A percentile compares a stretch with the other conserved stretches of the same genome.
phyloP scores from a whole-genome alignment of 2,888 invertebrate species.

The Punctoribates punctum region DNA sequence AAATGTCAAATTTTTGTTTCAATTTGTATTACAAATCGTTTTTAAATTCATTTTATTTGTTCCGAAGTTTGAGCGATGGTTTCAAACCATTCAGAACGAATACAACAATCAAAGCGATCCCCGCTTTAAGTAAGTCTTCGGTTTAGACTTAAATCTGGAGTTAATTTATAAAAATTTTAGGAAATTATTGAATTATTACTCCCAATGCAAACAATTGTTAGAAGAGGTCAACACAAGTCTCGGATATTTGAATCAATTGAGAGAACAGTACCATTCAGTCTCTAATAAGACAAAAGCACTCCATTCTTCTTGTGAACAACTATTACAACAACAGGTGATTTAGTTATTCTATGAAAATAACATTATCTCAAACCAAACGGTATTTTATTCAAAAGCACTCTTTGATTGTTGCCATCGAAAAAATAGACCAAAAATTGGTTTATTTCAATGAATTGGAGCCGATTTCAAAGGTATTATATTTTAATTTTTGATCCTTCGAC shows the following conservation, averaged over 20 bases:
- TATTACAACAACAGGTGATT: constrained; percentile 72
- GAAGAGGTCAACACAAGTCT: constrained; percentile 67
- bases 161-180: not conserved
- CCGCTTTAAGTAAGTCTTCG: constrained; percentile 5
- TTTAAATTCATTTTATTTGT: not conserved
- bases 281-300: constrained; percentile 87
- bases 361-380: no score
- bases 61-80: constrained; percentile 27
- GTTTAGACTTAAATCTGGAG: not conserved
- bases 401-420: constrained; percentile 72
- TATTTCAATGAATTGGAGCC: constrained; percentile 81
- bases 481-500: constrained; percentile 1
- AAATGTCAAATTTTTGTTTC: no score
- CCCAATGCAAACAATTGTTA: constrained; percentile 52
- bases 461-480: constrained; percentile 59
- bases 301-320: constrained; percentile 84
- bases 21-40: no score
- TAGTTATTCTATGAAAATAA: not conserved
- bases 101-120: constrained; percentile 15
- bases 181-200: constrained; percentile 48
- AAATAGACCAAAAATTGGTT: constrained; percentile 72
- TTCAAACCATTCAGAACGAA: constrained; percentile 26
- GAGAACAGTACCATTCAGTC: constrained; percentile 76
- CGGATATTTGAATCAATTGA: constrained; percentile 66
- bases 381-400: constrained; percentile 61